Base-by-base conservation (phyloP, 1,140 invertebrate species). In the Apocrypta bakeri region DNA sequence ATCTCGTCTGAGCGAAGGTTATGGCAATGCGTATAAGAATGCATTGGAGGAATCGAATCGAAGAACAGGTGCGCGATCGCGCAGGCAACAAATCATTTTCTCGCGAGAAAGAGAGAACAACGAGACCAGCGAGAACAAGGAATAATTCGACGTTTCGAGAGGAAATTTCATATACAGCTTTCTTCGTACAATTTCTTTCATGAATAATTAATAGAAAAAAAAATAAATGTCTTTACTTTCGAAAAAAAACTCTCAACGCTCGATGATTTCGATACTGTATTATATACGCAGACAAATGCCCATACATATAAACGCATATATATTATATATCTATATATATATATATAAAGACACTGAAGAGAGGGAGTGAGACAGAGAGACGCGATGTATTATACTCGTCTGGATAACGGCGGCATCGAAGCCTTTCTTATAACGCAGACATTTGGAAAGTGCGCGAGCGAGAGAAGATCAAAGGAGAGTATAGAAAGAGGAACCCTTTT, bases 401-500 rank as follows among this genome's bases (percentile, higher is more conserved):
- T 21, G 24, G 25, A 68, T 27, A 66, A 48, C 42, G 42, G 12
- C 29, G 27, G 40, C 24, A 25, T 1, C 24, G 66, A 14, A 11
- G 24, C 61, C 61, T 68, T 75, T 75, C 63, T 68, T 63, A 77
- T 77, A 82, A 76, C 76, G 71, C 64, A 48, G 40, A 66, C 42
- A 71, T 77, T 71, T 77, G 42, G n/a, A 82, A 82, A 82, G 66
- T 40, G 37, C 64, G 48, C 17, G 74, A 12, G 42, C 37, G 6
- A 69, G 12, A 81, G 31, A 81, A 76, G 64, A 76, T 68, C 64
- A 79, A 74, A 83, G 69, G 37, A 7, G 24, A 56, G 27, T 27
- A 72, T 14, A 48, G 40, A 66, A 64, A 66, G 37, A 64, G 64
- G 56, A 83, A 83, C 77, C 82, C 77, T 83, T 83, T 79, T 68